phyloP scores from a whole-genome alignment of 2,797 vertebrate species.

The Schizothorax lantsangensis region DNA sequence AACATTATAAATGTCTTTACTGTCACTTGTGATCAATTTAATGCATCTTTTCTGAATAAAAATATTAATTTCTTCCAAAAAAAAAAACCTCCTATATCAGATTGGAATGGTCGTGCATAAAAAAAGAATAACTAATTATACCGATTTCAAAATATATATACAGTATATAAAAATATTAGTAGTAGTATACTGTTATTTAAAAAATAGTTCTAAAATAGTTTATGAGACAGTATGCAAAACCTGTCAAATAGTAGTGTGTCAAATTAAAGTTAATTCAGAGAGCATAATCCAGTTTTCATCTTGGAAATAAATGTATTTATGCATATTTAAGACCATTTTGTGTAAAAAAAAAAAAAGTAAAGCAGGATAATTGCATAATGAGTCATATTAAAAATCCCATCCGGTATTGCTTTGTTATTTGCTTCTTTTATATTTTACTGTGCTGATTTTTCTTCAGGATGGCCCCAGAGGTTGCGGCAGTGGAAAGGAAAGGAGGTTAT shows the following conservation, averaged over 20 bases:
- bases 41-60: neutral
- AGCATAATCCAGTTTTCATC: neutral
- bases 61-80: neutral
- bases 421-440: neutral
- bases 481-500: slow-evolving; percentile 92
- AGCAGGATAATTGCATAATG: neutral
- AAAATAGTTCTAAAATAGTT: too few relatives aligned
- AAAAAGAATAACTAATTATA: too few relatives aligned
- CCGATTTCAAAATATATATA: too few relatives aligned
- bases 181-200: too few relatives aligned
- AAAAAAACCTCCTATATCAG: too few relatives aligned
- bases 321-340: neutral
- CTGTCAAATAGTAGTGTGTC: neutral
- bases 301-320: neutral
- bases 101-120: too few relatives aligned
- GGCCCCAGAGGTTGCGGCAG: slow-evolving; percentile 90
- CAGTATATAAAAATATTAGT: neutral
- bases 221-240: neutral
- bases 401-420: neutral
- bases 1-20: neutral
- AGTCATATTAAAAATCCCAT: neutral
- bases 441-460: slow-evolving; percentile 77
- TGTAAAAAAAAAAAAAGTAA: neutral
- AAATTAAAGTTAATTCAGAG: neutral
- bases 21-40: neutral